phyloP scores from a whole-genome alignment of 2,113 vertebrate species.

The Microtus montanus region DNA sequence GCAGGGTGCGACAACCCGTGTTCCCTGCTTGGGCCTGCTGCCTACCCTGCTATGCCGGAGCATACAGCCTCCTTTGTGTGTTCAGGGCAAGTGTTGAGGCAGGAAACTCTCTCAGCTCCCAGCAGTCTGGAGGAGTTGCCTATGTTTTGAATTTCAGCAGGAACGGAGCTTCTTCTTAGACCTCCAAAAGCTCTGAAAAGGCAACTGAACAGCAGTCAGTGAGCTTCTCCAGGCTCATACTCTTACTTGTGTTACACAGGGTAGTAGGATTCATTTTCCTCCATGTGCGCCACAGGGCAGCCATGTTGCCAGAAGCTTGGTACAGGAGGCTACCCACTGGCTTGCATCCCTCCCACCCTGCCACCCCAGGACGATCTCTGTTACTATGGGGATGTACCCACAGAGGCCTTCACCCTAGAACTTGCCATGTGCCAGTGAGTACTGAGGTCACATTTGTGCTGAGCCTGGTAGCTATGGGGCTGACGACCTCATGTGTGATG shows the following conservation, averaged over 20 bases:
- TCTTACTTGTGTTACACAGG: rapidly evolving
- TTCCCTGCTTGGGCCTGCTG: background rate
- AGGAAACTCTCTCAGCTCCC: background rate
- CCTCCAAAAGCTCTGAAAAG: rapidly evolving
- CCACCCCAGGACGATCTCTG: rapidly evolving
- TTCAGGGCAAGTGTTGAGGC: background rate
- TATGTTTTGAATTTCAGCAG: background rate
- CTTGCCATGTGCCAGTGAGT: background rate
- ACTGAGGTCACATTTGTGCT: background rate
- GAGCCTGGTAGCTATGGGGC: background rate
- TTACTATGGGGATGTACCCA: background rate
- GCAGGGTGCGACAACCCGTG: rapidly evolving
- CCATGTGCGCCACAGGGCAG: background rate
- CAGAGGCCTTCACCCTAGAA: background rate
- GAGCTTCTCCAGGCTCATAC: background rate
- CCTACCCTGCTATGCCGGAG: rapidly evolving
- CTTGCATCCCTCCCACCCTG: rapidly evolving
- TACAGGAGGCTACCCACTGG: background rate
- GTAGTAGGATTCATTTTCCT: rapidly evolving
- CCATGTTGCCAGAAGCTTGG: background rate
- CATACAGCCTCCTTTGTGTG: background rate
- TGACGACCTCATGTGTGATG: background rate
- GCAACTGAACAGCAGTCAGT: background rate
- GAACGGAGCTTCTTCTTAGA: background rate
- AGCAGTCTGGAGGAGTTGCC: background rate